Evolutionary conservation across 1,140 invertebrate genomes (phyloP), one percentile per base, ranked within the genome.

Genomic region (Elymnias hypermnestra): DNA sequence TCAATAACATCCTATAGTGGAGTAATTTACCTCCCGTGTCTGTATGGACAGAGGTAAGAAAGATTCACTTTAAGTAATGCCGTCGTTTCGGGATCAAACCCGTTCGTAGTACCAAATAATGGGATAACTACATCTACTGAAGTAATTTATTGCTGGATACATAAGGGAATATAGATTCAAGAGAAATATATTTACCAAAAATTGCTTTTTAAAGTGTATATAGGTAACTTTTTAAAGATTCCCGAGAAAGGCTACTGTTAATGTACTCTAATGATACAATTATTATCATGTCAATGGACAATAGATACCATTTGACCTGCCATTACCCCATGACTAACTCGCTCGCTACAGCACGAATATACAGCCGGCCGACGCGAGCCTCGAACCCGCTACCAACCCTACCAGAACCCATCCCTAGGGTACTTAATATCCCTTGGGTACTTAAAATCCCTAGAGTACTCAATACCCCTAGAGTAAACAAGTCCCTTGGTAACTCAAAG

Each of bases 241-340:
- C 71, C 67, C 70, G 69, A 82, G 75, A 85, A 83, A 83, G 76
- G 78, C 82, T 85, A 85, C 82, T 73, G 75, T 82, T n/a, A 82
- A 82, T 85, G 76, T 83, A 85, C 78, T 83, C 79, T 83, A 84
- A 81, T 81, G 78, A 84, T 84, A 85, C 81, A 82, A 85, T 85
- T 85, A 83, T 85, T 84, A 84, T 84, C 81, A 65, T 71, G 78
- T 84, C 78, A 83, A 83, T 77, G 81, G 81, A 84, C 81, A 84
- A 84, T 75, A 84, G 59, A 82, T 81, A 84, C 74, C 77, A 77
- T 81, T 75, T 77, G 78, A 83, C 75, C 72, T 69, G 74, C 73
- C 73, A 73, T 72, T 69, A 76, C 69, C 72, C 62, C 77, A 68
- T 65, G 67, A 71, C 73, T 69, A 65, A 70, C 72, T 73, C 72